Base-by-base conservation (phyloP, 1,140 invertebrate species). In the Stegodyphus mimosarum region DNA sequence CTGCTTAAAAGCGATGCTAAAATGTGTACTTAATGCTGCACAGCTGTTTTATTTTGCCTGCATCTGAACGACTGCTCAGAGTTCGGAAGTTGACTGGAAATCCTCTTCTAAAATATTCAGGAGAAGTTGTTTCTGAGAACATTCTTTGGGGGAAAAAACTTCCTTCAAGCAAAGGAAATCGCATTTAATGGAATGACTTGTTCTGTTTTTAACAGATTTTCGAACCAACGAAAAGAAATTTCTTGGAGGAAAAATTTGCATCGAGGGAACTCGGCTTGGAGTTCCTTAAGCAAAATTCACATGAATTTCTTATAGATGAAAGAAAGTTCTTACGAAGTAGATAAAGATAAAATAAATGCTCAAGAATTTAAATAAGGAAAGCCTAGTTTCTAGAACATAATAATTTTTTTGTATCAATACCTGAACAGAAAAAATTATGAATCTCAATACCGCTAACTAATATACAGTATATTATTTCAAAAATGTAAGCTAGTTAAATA, bases 1-100 rank as follows among this genome's bases (percentile, higher is more conserved):
- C 81, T 74, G 67, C 83, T 78, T 86, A 71, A 84, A 86, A 86
- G 63, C 33, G 63, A 84, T 75, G 81, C 81, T 76, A 53, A 84
- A 84, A 84, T 84, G 81, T 84, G 81, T 84, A 76, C 81, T 84
- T 84, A 84, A 84, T 84, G 75, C 75, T 63, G 17, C 17, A 52
- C 83, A 77, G 83, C 67, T 77, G 83, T 49, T 69, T 69, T 9
- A 7, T 81, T 69, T 69, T 49, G 33, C 60, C 15, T 33, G 15
- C 49, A 18, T 33, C 69, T 55, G 51, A 10, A 10, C 48, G 51
- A 52, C 11, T 52, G n/a, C 6, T 9, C 9, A 33, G 78, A 53
- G n/a, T 67, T 17, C 64, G 64, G 48, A 53, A 80, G 63, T 67
- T 83, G 51, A 63, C 48, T 72, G 78, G 70, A 67, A 84, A 84